A percentile compares a stretch with the other conserved stretches of the same genome.
Evolutionary conservation across 2,113 vertebrate species (phyloP).

Genomic region (Heliornis fulica): DNA sequence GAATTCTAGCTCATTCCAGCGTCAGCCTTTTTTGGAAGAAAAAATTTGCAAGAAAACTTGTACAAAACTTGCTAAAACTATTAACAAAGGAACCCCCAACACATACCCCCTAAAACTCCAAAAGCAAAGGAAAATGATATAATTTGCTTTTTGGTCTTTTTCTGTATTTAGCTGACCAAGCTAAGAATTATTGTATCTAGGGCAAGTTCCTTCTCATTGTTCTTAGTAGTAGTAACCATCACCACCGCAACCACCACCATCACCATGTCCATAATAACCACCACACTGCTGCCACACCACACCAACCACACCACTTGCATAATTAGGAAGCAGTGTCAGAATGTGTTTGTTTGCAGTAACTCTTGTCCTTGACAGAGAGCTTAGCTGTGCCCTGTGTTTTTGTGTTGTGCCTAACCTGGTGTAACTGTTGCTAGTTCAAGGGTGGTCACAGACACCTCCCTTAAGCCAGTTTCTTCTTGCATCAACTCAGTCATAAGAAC

Average conservation of each 20-base stretch:
- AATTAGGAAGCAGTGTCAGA: neutral
- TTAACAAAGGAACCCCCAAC: neutral
- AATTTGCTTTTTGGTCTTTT: neutral
- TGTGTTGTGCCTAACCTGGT: neutral
- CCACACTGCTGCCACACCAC: too few relatives aligned
- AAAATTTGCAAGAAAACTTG: neutral
- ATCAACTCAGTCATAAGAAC: neutral
- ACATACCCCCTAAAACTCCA: neutral
- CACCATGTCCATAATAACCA: too few relatives aligned
- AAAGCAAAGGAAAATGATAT: neutral
- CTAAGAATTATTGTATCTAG: neutral
- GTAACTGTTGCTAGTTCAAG: neutral
- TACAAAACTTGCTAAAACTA: too few relatives aligned
- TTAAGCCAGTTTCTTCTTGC: fast-evolving
- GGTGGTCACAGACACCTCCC: neutral
- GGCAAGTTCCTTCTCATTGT: neutral
- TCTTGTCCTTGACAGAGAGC: neutral
- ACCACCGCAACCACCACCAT: too few relatives aligned
- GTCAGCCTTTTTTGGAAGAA: neutral
- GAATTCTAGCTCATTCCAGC: neutral
- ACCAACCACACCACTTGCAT: too few relatives aligned
- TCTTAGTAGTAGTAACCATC: too few relatives aligned
- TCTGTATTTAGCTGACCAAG: neutral
- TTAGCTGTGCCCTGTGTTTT: neutral
- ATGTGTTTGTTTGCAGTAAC: neutral